A percentile compares a stretch with the other conserved stretches of the same genome.
Conservation (phyloP, 2,888 invertebrate genomes). For the Torymus tubicola region DNA sequence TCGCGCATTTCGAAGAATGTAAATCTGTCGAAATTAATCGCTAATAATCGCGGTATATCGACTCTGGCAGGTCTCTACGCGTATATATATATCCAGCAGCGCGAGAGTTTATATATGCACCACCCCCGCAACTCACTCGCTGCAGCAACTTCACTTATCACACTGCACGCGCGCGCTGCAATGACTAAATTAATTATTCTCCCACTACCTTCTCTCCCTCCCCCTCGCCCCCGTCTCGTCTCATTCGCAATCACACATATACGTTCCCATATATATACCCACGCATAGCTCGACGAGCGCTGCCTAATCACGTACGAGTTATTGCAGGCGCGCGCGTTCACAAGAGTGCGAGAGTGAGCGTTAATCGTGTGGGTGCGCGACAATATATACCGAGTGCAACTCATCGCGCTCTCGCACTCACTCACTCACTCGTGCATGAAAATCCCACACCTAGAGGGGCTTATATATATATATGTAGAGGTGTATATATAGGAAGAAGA, state of each 20-base stretch:
- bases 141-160: constrained; percentile 35
- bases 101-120: constrained; percentile 15
- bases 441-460: background rate
- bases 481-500: background rate
- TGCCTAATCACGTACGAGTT: constrained; percentile 48
- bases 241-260: too few relatives aligned
- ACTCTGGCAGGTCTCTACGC: background rate
- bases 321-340: constrained; percentile 43
- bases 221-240: too few relatives aligned
- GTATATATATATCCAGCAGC: too few relatives aligned
- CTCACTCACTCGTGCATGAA: background rate
- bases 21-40: constrained; percentile 24
- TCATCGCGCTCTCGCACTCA: constrained; percentile 35
- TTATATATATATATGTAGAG: background rate
- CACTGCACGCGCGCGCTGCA: constrained; percentile 16
- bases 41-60: constrained; percentile 9
- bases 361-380: constrained; percentile 14
- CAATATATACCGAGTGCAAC: constrained; percentile 23
- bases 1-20: background rate
- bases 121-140: background rate
- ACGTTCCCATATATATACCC: too few relatives aligned
- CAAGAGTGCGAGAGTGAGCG: too few relatives aligned
- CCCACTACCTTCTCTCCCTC: background rate
- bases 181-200: constrained; percentile 46
- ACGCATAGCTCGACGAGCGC: background rate